These are phyloP conservation scores for Zaprionus tsacasi DNA, from an alignment of 1,140 invertebrate species.

Conservation along the genomic window DNA sequence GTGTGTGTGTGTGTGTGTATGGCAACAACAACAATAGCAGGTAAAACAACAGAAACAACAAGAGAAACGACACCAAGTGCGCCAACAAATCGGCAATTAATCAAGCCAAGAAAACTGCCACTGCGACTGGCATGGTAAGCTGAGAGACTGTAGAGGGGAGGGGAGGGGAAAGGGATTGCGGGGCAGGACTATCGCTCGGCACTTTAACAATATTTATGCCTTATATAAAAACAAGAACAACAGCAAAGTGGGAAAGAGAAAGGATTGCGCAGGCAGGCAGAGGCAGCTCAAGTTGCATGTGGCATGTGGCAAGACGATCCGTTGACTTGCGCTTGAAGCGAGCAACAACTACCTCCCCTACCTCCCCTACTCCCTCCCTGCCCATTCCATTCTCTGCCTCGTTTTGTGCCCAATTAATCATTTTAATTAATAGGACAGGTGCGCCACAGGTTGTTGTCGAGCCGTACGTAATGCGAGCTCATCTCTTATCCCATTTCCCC, in stretches of 20 bases:
- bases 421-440: conserved; percentile 83
- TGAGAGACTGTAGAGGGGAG: neutral
- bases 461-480: conserved; percentile 48
- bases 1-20: conserved; percentile 29
- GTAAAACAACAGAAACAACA: conserved; percentile 31
- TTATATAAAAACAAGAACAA: conserved; percentile 56
- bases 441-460: conserved; percentile 74
- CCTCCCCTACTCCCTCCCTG: neutral
- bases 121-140: neutral
- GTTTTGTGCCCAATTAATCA: conserved; percentile 64
- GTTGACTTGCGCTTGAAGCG: conserved; percentile 24
- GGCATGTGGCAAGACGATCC: conserved; percentile 43
- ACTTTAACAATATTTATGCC: conserved; percentile 79
- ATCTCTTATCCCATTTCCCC: conserved; percentile 6
- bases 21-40: conserved; percentile 17
- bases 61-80: conserved; percentile 64
- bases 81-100: conserved; percentile 82
- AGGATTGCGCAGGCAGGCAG: conserved; percentile 1
- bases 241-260: neutral
- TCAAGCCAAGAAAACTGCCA: conserved; percentile 57
- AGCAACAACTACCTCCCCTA: neutral
- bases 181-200: conserved; percentile 60
- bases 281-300: conserved; percentile 57
- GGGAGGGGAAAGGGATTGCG: neutral
- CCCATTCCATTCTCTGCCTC: neutral